Conservation (phyloP, 2,888 invertebrate species). For the Adelognathus sp. region DNA sequence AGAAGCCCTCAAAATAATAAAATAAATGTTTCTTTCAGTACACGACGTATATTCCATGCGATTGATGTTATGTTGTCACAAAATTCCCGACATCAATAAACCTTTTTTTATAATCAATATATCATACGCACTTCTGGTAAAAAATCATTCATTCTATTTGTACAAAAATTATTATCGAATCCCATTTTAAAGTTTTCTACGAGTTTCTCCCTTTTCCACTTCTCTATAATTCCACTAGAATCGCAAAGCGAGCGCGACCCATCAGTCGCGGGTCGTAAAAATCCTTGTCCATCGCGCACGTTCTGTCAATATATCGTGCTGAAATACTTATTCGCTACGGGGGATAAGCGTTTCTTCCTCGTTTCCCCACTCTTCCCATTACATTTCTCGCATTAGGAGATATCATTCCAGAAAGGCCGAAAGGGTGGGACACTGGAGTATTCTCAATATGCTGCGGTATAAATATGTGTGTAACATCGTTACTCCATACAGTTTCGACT, state of each 20-base stretch:
- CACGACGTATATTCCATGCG: no score
- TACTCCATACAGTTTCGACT: slow-evolving; percentile 3
- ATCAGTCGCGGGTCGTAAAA: slow-evolving; percentile 42
- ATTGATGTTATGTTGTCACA: no score
- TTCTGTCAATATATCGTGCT: slow-evolving; percentile 34
- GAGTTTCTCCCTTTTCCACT: not conserved
- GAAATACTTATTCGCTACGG: slow-evolving; percentile 37
- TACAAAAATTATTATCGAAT: not conserved
- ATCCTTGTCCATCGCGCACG: slow-evolving; percentile 31
- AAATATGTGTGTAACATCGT: slow-evolving; percentile 33
- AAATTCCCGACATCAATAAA: no score
- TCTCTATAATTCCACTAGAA: not conserved
- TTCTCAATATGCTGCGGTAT: slow-evolving; percentile 13
- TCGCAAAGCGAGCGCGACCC: not conserved
- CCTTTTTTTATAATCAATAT: no score
- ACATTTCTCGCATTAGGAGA: slow-evolving; percentile 25
- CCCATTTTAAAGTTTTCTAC: not conserved
- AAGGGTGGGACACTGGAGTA: no score
- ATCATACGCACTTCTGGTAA: no score
- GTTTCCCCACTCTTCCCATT: slow-evolving; percentile 5
- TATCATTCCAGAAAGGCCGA: no score
- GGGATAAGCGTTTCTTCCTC: not conserved
- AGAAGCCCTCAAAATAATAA: no score
- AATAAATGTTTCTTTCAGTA: no score
- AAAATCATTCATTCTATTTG: no score